Base-by-base conservation (phyloP, 2,113 vertebrate species). In the Zosterops japonicus region DNA sequence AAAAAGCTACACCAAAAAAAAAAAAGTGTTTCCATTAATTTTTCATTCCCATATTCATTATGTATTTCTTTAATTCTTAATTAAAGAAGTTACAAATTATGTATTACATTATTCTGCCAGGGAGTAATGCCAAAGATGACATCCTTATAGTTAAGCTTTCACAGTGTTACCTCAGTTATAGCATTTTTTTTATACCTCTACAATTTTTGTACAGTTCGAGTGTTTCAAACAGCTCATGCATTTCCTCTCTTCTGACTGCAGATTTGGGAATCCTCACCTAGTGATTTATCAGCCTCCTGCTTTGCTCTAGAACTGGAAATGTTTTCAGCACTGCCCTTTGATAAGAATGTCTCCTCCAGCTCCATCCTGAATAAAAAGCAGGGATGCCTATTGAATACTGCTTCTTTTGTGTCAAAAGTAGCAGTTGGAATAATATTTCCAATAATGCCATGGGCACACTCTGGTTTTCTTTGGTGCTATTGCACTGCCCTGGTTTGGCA, bases 1-100 rank as follows among this genome's bases (percentile, higher is more conserved):
- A 56, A 89, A 41, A 9, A 1, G 0, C 5, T 7, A 10, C 4
- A n/a, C 3, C 2, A 57, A 39, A 59, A 59, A 76, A 35, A 3
- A 5, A 36, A 36, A 36, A 36, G 36, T 50, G 5, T 61, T 84
- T 77, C 52, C 9, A 47, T 77, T 68, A 72, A 9, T 24, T 82
- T 84, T 87, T 81, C 3, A 12, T 68, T 84, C 7, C 47, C 9
- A 39, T 52, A 41, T 67, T 75, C 8, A 49, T 65, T 12, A 33
- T 25, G 4, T 29, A 12, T 2, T 53, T 75, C 3, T 61, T 78
- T 67, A 57, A 75, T 50, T 79, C 13, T 36, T 87, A 57, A 59
- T 75, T 84, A 57, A 81, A 70, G 5, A 77, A 82, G 69, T 36
- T 12, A 55, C 0, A 4, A 39, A 71, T 42, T 2, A 79, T 14